A percentile compares a stretch with the other conserved stretches of the same genome.
phyloP scores from a whole-genome alignment of 2,797 vertebrate species.

The Malurus leucopterus region DNA sequence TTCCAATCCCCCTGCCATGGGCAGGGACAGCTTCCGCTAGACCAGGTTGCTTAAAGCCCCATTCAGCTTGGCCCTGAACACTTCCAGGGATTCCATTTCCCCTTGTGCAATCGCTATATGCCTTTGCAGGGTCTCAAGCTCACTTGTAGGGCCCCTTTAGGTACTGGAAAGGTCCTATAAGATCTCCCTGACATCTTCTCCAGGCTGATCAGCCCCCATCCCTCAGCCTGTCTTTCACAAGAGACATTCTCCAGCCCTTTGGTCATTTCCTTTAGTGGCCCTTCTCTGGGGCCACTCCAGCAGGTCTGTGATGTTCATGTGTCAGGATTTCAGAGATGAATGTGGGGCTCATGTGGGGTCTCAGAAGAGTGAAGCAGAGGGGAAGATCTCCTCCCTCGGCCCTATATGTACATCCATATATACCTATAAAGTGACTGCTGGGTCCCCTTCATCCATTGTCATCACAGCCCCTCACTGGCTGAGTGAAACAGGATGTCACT shows the following conservation, averaged over 20 bases:
- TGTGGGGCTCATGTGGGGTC: not conserved
- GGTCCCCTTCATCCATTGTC: not conserved
- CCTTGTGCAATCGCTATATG: not conserved
- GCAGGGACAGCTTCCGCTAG: not conserved
- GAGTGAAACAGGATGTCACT: not conserved
- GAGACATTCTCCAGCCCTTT: not conserved
- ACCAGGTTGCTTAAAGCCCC: not conserved
- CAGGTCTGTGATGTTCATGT: not conserved
- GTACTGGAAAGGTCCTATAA: not conserved
- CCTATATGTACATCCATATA: not conserved
- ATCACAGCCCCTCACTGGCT: not conserved
- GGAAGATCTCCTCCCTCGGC: not conserved
- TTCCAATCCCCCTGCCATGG: not conserved
- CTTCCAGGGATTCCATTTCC: not conserved
- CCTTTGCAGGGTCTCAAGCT: not conserved
- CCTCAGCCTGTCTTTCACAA: not conserved
- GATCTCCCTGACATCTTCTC: not conserved
- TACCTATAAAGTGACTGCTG: not conserved
- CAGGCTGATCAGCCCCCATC: not conserved
- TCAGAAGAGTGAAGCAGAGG: not conserved
- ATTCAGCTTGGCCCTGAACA: not conserved
- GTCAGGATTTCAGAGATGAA: not conserved
- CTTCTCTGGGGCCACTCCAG: not conserved
- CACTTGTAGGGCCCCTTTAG: not conserved
- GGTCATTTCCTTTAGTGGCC: not conserved